Evolutionary conservation across 2,113 vertebrate species (phyloP).

Genomic region (Leptodactylus fuscus): DNA sequence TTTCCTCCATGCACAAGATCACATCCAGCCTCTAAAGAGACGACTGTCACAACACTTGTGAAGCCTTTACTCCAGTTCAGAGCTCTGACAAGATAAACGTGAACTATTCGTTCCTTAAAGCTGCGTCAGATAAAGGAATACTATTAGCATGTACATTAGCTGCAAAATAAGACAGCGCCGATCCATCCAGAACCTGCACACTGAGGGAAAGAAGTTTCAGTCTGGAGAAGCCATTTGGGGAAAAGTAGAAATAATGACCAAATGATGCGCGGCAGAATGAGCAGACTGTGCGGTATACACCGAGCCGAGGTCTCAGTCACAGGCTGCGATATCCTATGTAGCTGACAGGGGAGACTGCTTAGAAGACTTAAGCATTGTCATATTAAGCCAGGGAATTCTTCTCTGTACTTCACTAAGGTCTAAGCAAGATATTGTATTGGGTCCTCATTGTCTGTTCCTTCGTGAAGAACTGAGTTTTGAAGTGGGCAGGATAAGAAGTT

Average conservation of each 20-base stretch:
- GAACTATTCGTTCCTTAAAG: neutral
- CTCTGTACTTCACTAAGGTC: neutral
- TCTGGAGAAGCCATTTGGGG: neutral
- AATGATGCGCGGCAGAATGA: neutral
- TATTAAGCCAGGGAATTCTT: neutral
- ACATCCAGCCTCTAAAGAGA: neutral
- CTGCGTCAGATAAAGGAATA: neutral
- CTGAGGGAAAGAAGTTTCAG: neutral
- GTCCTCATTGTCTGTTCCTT: neutral
- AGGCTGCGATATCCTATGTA: neutral
- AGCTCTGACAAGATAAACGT: neutral
- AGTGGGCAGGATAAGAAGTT: neutral
- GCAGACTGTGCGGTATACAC: neutral
- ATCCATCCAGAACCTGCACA: conserved; percentile 4
- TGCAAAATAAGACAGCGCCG: neutral
- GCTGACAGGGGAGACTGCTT: neutral
- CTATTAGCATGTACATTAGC: neutral
- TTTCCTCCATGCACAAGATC: neutral
- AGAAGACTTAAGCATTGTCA: neutral
- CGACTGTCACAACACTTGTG: neutral
- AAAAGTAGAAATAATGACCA: neutral
- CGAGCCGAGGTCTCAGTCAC: neutral
- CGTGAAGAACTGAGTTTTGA: neutral
- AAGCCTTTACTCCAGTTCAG: neutral
- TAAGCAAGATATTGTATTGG: neutral